Evolutionary conservation across 2,113 vertebrate species (phyloP).

Genomic region (Pimephales promelas): DNA sequence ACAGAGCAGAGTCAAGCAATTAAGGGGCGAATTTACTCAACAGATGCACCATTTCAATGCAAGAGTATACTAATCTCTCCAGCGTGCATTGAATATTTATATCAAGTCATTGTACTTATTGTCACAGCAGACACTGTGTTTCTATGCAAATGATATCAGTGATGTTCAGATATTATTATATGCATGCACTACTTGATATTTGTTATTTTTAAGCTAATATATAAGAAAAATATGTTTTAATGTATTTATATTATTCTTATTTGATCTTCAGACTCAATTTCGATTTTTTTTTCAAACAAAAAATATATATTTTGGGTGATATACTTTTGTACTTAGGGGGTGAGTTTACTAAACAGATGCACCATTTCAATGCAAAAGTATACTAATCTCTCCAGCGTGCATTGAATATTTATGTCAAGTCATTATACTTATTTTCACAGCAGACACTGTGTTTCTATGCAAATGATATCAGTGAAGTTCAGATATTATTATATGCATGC

Average conservation of each 20-base stretch:
- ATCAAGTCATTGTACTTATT: not conserved
- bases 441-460: too few species aligned
- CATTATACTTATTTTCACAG: too few species aligned
- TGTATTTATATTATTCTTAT: too few species aligned
- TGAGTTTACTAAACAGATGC: too few species aligned
- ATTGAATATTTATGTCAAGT: too few species aligned
- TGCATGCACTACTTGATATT: not conserved
- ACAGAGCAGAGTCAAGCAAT: not conserved
- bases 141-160: not conserved
- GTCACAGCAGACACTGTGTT: not conserved
- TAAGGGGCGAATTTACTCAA: not conserved
- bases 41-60: not conserved
- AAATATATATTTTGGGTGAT: not conserved
- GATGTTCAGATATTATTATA: not conserved
- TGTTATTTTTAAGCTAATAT: too few species aligned
- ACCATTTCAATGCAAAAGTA: too few species aligned
- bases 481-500: too few species aligned
- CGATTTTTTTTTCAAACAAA: not conserved
- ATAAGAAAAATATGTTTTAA: too few species aligned
- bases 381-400: too few species aligned
- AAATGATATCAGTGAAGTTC: too few species aligned
- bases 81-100: not conserved
- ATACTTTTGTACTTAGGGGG: too few species aligned
- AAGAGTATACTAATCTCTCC: not conserved
- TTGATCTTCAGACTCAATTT: not conserved